These are phyloP conservation scores for Otocyon megalotis DNA, from an alignment of 2,113 vertebrate species.

Conservation along the genomic window DNA sequence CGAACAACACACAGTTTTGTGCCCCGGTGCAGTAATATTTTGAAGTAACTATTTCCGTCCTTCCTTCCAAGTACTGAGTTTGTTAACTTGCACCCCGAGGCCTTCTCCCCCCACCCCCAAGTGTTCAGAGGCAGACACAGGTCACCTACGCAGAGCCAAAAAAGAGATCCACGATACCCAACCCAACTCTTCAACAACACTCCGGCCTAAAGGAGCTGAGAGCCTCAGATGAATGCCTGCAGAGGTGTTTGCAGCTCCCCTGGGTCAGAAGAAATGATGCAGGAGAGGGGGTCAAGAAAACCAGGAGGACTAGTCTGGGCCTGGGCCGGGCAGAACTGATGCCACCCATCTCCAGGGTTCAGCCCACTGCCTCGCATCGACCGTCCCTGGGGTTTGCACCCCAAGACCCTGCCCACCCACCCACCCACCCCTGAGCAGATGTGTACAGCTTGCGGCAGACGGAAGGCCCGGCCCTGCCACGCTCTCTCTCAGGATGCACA, in stretches of 20 bases:
- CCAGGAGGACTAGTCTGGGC: neutral
- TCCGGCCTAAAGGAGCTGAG: neutral
- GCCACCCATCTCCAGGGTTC: neutral
- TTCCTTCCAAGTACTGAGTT: neutral
- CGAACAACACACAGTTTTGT: neutral
- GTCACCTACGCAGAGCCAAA: neutral
- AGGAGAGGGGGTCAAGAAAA: neutral
- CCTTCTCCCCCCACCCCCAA: neutral
- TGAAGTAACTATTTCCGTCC: neutral
- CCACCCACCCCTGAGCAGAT: neutral
- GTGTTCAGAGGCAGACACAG: neutral
- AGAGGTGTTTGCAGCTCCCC: neutral
- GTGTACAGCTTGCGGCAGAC: fast-evolving
- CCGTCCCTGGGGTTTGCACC: neutral
- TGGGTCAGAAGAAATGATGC: neutral
- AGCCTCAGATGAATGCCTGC: neutral
- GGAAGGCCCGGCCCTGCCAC: neutral
- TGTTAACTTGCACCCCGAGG: neutral
- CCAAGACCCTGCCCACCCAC: neutral
- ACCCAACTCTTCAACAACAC: neutral
- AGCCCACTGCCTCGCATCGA: neutral
- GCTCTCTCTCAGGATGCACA: neutral
- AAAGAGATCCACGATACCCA: neutral
- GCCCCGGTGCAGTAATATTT: neutral
- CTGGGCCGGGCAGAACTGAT: neutral